phyloP scores from a whole-genome alignment of 1,140 invertebrate genomes.

The Zaprionus lachaisei region DNA sequence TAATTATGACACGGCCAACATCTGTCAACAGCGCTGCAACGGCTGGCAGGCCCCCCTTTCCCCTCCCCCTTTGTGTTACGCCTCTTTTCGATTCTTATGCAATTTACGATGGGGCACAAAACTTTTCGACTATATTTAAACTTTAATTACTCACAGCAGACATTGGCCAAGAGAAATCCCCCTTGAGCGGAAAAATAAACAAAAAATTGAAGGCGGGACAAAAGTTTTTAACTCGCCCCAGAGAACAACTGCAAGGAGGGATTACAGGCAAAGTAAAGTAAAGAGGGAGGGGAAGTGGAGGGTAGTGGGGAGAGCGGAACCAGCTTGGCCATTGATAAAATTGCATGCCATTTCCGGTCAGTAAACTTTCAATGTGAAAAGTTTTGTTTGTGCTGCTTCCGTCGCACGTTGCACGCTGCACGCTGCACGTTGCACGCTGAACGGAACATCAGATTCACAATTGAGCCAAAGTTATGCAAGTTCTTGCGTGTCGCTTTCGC shows the following conservation, averaged over 20 bases:
- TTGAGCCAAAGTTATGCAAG: conserved; percentile 58
- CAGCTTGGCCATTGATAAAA: conserved; percentile 67
- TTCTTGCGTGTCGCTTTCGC: conserved; percentile 12
- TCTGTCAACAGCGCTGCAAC: conserved; percentile 46
- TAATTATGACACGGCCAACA: conserved; percentile 73
- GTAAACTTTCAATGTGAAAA: conserved; percentile 72
- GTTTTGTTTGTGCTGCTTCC: conserved; percentile 37
- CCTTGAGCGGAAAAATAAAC: conserved; percentile 33
- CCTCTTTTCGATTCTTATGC: conserved; percentile 54
- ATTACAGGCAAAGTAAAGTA: not conserved
- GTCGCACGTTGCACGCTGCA: not conserved
- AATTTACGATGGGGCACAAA: conserved; percentile 57
- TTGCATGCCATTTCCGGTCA: conserved; percentile 79
- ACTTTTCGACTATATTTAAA: conserved; percentile 59
- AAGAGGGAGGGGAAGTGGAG: not conserved
- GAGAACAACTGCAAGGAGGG: not conserved
- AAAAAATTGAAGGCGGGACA: conserved; percentile 4
- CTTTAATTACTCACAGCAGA: conserved; percentile 70
- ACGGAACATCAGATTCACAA: conserved; percentile 54
- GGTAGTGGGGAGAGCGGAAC: not conserved
- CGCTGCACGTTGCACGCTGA: conserved; percentile 3
- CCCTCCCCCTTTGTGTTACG: not conserved
- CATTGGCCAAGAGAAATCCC: conserved; percentile 39
- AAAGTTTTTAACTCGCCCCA: conserved; percentile 1
- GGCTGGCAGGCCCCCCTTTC: not conserved